Conservation (phyloP, 2,113 vertebrate species). For the Cyphomyrus discorhynchus region DNA sequence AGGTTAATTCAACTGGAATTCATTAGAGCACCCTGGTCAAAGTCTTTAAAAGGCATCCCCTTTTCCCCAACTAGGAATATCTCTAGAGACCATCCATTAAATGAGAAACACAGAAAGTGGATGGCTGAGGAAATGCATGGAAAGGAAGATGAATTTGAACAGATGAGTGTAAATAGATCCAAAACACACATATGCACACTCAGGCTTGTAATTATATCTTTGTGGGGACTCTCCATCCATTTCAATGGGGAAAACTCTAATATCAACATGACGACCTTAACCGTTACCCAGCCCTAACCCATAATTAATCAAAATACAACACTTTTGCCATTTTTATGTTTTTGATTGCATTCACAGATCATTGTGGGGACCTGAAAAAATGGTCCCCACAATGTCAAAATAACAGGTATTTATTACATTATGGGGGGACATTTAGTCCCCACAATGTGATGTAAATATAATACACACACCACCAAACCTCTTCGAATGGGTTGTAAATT, state of each 20-base stretch:
- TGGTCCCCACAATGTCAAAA: too few species aligned
- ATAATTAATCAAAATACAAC: too few species aligned
- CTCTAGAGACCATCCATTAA: neutral
- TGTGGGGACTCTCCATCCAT: too few species aligned
- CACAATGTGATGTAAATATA: neutral
- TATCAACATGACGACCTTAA: too few species aligned
- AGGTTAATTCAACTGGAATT: neutral
- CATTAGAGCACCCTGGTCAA: neutral
- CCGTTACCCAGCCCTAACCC: too few species aligned
- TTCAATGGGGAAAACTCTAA: too few species aligned
- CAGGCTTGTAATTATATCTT: too few species aligned
- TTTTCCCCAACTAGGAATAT: neutral
- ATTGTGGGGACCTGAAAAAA: too few species aligned
- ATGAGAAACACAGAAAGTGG: neutral
- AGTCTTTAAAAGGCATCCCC: neutral
- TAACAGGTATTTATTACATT: too few species aligned
- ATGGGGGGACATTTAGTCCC: too few species aligned
- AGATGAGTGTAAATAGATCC: neutral
- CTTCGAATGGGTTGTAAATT: neutral
- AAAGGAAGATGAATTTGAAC: neutral
- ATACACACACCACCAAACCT: neutral
- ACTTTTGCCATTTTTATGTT: too few species aligned
- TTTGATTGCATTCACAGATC: too few species aligned
- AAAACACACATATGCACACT: neutral
- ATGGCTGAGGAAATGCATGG: neutral